phyloP scores from a whole-genome alignment of 2,888 invertebrate genomes.

The Herminia tarsipennalis region DNA sequence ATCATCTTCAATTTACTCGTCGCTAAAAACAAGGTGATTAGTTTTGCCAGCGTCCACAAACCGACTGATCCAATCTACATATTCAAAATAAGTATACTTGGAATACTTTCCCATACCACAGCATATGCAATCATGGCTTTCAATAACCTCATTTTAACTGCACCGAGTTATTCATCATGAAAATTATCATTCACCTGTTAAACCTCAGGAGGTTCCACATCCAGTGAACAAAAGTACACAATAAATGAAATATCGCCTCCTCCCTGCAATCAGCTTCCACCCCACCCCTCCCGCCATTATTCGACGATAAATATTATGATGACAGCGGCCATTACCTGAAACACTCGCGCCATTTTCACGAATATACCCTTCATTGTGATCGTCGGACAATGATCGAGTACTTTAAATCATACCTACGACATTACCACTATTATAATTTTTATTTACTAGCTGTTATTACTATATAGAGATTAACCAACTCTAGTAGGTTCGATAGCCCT shows the following conservation, averaged over 20 bases:
- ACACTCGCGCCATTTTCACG: constrained; percentile 6
- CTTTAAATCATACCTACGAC: too few relatives aligned
- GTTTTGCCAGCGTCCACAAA: too few relatives aligned
- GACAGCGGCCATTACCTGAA: constrained; percentile 12
- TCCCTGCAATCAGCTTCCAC: not conserved
- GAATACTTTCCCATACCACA: too few relatives aligned
- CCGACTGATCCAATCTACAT: too few relatives aligned
- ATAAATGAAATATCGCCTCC: constrained; percentile 10
- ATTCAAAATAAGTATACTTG: too few relatives aligned
- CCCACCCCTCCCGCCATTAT: not conserved
- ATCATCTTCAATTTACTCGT: too few relatives aligned
- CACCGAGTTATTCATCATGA: not conserved
- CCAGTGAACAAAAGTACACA: constrained; percentile 2
- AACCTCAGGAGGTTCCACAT: not conserved
- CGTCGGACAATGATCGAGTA: not conserved
- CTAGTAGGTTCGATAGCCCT: too few relatives aligned
- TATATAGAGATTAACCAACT: too few relatives aligned
- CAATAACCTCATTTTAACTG: not conserved
- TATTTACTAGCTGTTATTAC: too few relatives aligned
- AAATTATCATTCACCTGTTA: not conserved
- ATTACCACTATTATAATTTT: too few relatives aligned
- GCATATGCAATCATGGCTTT: too few relatives aligned
- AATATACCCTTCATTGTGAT: constrained; percentile 11
- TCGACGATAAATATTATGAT: constrained; percentile 12
- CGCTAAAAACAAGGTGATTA: too few relatives aligned